phyloP scores from a whole-genome alignment of 2,888 invertebrate genomes.

The Desoria tigrina region DNA sequence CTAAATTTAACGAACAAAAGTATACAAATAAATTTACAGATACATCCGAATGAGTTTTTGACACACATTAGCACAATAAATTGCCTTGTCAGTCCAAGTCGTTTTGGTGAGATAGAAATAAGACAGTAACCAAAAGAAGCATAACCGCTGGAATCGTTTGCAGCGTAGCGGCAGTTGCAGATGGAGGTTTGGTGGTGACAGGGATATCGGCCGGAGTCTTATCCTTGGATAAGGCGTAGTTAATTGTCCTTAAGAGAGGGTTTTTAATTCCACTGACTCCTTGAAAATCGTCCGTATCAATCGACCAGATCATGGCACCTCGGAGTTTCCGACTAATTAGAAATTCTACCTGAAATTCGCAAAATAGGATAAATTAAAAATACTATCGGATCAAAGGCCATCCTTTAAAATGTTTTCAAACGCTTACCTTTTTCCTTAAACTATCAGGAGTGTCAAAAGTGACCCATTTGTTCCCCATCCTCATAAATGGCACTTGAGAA shows the following conservation, averaged over 20 bases:
- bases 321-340: conserved; percentile 68
- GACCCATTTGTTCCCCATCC: conserved; percentile 68
- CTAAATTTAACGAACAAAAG: too few relatives aligned
- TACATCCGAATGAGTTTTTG: too few relatives aligned
- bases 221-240: conserved; percentile 62
- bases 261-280: conserved; percentile 67
- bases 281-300: conserved; percentile 83
- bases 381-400: neutral
- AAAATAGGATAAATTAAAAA: conserved; percentile 5
- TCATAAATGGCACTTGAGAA: conserved; percentile 66
- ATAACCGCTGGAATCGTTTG: too few relatives aligned
- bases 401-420: neutral
- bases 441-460: conserved; percentile 75
- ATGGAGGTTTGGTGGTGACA: neutral
- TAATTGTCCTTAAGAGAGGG: conserved; percentile 72
- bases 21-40: too few relatives aligned
- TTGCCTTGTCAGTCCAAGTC: too few relatives aligned
- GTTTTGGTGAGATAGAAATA: too few relatives aligned
- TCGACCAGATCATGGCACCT: conserved; percentile 81
- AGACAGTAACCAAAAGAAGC: too few relatives aligned
- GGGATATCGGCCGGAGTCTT: neutral
- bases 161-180: too few relatives aligned
- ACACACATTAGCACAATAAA: too few relatives aligned
- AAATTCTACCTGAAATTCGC: conserved; percentile 58
- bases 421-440: conserved; percentile 69